Base-by-base conservation (phyloP, 2,797 vertebrate species). In the Bradypodion ventrale region DNA sequence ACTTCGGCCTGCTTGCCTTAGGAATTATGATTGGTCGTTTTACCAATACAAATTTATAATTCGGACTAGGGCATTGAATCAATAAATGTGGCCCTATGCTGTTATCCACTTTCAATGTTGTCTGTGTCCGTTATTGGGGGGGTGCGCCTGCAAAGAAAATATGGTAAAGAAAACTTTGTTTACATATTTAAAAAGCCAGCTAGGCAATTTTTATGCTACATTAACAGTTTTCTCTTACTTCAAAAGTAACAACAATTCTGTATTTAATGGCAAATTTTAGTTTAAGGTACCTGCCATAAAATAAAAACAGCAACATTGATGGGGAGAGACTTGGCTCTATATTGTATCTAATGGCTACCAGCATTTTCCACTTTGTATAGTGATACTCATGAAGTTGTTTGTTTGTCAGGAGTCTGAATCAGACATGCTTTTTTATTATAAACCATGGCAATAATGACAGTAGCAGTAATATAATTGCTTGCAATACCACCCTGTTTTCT, bases 401-500 rank as follows among this genome's bases (percentile, higher is more conserved):
- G 83, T 88, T 92, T 87, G 87, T 69, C 23, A 84, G 87, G 0
- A 86, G 85, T 90, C 87, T 86, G n/a, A 87, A 52, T 80, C 87
- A 87, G 86, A 23, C 76, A 75, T 59, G 80, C 62, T 7, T 52
- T 80, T 80, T 52, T 5, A 32, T 35, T 88, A 78, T 76, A 89
- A 83, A 75, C 8, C 2, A 66, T 32, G 23, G 19, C 62, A 83
- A 52, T 68, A 78, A 85, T 49, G 56, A 29, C 83, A 84, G 84
- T 89, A 87, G 88, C 77, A 82, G 84, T 90, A 85, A 87, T 89
- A 59, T 89, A 90, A 90, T 78, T 83, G 86, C 92, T 69, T 74
- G 62, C 68, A 82, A 21, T 75, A 78, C 81, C 49, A 35, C 35
- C 85, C 88, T 87, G 87, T 88, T 89, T 90, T 42, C 82, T 86